A percentile compares a stretch with the other conserved stretches of the same genome.
phyloP scores from a whole-genome alignment of 2,888 invertebrate species.

The Bhutanitis thaidina region DNA sequence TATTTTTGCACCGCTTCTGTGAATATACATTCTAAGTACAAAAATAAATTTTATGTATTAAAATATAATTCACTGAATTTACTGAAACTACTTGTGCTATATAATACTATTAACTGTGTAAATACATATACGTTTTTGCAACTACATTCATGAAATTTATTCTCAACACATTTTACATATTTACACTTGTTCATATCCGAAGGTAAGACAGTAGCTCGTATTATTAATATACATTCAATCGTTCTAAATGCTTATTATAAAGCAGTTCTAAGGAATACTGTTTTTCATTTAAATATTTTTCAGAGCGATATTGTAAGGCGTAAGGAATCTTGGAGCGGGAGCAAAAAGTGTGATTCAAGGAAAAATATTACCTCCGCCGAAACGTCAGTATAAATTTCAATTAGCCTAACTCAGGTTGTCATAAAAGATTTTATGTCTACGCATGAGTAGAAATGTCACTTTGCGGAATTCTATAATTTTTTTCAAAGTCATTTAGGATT shows the following conservation, averaged over 20 bases:
- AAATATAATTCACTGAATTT: not conserved
- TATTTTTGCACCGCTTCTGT: conserved; percentile 14
- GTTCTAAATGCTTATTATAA: not conserved
- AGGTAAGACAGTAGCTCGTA: conserved; percentile 1
- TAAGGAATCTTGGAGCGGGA: conserved; percentile 71
- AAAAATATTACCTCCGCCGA: conserved; percentile 67
- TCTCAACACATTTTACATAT: not conserved
- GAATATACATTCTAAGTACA: not conserved
- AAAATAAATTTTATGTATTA: not conserved
- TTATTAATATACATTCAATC: not conserved
- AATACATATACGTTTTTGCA: not conserved
- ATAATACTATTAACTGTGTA: not conserved
- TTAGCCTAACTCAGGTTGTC: not conserved
- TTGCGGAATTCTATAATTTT: too few species aligned
- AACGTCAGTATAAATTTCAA: conserved; percentile 65
- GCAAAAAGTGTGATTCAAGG: conserved; percentile 58
- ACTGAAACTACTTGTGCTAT: too few species aligned
- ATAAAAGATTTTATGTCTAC: too few species aligned
- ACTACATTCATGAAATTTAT: not conserved
- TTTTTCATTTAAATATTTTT: conserved; percentile 39
- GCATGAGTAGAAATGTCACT: too few species aligned
- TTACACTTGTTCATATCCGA: not conserved
- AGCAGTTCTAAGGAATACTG: not conserved
- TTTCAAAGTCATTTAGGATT: too few species aligned
- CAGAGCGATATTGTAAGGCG: conserved; percentile 70